phyloP scores from a whole-genome alignment of 2,113 vertebrate species.

The Mustela nigripes region DNA sequence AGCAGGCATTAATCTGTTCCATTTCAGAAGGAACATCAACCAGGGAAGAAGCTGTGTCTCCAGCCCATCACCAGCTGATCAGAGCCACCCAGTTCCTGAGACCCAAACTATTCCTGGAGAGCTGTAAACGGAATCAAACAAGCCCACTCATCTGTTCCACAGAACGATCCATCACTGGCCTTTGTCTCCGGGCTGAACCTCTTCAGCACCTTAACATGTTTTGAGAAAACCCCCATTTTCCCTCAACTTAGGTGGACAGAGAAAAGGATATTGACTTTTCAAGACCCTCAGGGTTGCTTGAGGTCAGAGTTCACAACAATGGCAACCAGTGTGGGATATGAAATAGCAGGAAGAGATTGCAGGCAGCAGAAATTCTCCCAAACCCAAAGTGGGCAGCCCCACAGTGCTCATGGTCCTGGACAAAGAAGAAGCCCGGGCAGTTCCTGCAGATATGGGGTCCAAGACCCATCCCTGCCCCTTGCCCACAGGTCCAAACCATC shows the following conservation, averaged over 20 bases:
- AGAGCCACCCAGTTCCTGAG: not conserved
- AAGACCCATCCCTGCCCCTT: not conserved
- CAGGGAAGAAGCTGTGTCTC: not conserved
- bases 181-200: not conserved
- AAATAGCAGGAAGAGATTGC: not conserved
- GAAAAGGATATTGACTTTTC: not conserved
- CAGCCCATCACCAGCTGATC: not conserved
- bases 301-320: not conserved
- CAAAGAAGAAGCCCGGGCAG: not conserved
- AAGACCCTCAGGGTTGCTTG: not conserved
- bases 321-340: fast-evolving
- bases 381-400: not conserved
- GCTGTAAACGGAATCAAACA: fast-evolving
- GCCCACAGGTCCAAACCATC: not conserved
- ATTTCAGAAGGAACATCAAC: not conserved
- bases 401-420: not conserved
- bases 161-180: not conserved
- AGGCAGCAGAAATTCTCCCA: not conserved
- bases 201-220: not conserved
- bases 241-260: not conserved
- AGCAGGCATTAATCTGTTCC: not conserved
- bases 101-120: not conserved
- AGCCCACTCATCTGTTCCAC: too few relatives aligned
- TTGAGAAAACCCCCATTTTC: not conserved
- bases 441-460: not conserved